phyloP scores from a whole-genome alignment of 2,888 invertebrate species.

The Trissolcus japonicus region DNA sequence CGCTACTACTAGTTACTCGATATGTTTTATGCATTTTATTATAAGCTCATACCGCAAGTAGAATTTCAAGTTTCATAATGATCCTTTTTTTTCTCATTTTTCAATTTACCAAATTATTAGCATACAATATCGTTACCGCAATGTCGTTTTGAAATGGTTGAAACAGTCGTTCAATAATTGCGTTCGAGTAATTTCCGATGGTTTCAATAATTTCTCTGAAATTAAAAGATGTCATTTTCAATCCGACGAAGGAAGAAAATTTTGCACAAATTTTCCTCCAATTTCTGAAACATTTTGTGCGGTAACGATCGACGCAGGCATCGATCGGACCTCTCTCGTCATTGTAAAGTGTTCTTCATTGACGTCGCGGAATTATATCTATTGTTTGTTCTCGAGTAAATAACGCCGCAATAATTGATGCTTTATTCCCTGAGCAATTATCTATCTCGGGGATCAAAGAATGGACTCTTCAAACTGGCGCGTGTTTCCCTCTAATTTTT shows the following conservation, averaged over 20 bases:
- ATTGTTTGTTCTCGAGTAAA: constrained; percentile 37
- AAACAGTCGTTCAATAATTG: background rate
- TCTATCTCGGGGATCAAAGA: constrained; percentile 25
- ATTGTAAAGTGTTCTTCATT: constrained; percentile 18
- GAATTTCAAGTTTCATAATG: constrained; percentile 31
- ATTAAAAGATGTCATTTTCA: background rate
- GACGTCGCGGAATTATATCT: constrained; percentile 16
- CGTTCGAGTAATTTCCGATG: background rate
- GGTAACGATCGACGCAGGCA: constrained; percentile 4
- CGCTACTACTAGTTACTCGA: constrained; percentile 15
- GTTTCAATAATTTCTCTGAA: background rate
- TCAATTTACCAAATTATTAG: constrained; percentile 13
- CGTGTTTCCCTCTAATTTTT: constrained; percentile 8
- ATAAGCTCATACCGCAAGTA: constrained; percentile 23
- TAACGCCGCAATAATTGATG: constrained; percentile 34
- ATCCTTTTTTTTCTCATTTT: constrained; percentile 22
- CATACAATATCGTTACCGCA: constrained; percentile 23
- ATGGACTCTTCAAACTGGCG: constrained; percentile 19
- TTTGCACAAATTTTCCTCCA: background rate
- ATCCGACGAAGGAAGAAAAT: background rate
- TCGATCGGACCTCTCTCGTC: constrained; percentile 6
- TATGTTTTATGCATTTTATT: constrained; percentile 25
- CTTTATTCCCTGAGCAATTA: constrained; percentile 28
- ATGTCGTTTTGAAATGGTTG: constrained; percentile 12
- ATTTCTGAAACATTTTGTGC: constrained; percentile 2